Evolutionary conservation across 1,140 invertebrate genomes (phyloP), one percentile per base, ranked within the genome.

Genomic region (Sipha flava): DNA sequence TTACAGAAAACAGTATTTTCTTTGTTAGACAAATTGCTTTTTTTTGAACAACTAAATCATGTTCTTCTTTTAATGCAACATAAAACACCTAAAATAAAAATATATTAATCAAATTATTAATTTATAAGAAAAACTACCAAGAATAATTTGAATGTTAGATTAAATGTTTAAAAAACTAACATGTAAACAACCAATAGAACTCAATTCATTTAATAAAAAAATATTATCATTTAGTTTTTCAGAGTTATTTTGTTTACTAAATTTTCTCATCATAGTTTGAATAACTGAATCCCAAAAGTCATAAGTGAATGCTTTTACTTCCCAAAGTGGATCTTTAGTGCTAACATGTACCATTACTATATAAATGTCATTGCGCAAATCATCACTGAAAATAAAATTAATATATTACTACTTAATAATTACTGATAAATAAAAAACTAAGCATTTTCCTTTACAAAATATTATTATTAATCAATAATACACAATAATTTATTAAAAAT

Each of bases 261-360:
- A 34, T 37, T 54, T 34, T 14, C 7, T 23, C 5, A 37, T 43
- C 37, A 16, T 26, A 2, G 26, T 59, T 40, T 57, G 1, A 59
- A 77, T 40, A 29, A 77, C 31, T 26, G 2, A 57, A 77, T 26
- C 7, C 73, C 73, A 77, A 77, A 77, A 77, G 1, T 77, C 73
- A 43, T 77, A 77, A 21, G 73, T 57, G 59, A 77, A 77, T 29
- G n/a, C 59, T 77, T 77, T 77, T 57, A 77, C 73, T 57, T 77
- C 73, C 73, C 73, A 77, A 1, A 77, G 52, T 9, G 73, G 73
- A 77, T 77, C 73, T 59, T 59, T 54, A 43, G 43, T 40, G 9
- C 73, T 77, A 18, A 77, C n/a, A 18, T 77, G 73, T 59, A 77
- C 73, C 73, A 77, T 77, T 14, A 77, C 21, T 43, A 37, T 57